Evolutionary conservation across 2,797 vertebrate genomes (phyloP), one percentile per base, ranked within the genome.

Genomic region (Hippoglossus hippoglossus): DNA sequence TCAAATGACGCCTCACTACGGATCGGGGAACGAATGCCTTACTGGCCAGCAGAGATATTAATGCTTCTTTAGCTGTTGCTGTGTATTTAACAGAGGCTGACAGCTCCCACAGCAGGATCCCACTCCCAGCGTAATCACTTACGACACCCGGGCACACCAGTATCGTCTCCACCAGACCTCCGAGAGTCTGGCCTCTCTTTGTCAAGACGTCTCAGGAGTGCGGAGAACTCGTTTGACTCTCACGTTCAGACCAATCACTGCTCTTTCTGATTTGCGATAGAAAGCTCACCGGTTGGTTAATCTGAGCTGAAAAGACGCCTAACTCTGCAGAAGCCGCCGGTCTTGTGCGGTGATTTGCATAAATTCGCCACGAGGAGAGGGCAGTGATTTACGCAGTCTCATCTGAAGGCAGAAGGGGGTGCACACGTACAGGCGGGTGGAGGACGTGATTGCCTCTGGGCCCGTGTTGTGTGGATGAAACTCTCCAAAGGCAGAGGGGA

Each of bases 401-500:
- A 83, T 87, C 82, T 85, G 76, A 77, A 83, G 81, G 82, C 73
- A 78, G 87, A 69, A 59, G 84, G 81, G 83, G 86, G 79, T 65
- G 85, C 82, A 75, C 67, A 80, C 47, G 62, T 72, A 57, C 39
- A 83, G 82, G 87, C 53, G 79, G 88, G 75, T 75, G 83, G 83
- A 84, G 60, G 61, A 69, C 63, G 68, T 89, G 89, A 90, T 89
- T 91, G 90, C 91, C 71, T 90, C 77, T 85, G 87, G 86, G 84
- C 88, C 50, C 18, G 3, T 69, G 88, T 86, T 86, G 83, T 73
- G 67, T 10, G 56, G 69, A 80, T 73, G 75, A 81, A 79, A 73
- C 63, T 66, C 89, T 89, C 85, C 46, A 4, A 86, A 79, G 88
- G 82, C 65, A 52, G 68, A 39, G 47, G 41, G 73, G 75, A 74